Percentiles rank a stretch among this genome's conserved stretches.
Evolutionary conservation across 2,888 invertebrate species (phyloP).

Genomic region (Ptilodon capucinus): DNA sequence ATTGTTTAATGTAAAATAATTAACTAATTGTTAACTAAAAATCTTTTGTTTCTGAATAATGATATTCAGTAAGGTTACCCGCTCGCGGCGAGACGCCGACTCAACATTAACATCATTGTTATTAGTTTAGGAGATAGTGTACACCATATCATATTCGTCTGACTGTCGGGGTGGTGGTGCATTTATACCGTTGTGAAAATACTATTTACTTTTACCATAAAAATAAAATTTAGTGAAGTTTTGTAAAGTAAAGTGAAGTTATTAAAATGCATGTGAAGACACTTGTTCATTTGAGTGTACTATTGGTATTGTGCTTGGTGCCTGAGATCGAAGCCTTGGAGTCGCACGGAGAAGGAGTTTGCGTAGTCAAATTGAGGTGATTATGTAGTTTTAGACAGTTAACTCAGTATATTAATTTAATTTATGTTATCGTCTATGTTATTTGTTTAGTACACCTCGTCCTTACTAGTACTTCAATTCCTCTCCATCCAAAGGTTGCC

Average conservation of each 20-base stretch:
- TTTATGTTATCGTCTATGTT: too few species aligned
- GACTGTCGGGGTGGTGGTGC: slow-evolving; percentile 35
- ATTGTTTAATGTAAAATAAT: background rate
- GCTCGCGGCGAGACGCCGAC: slow-evolving; percentile 18
- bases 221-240: background rate
- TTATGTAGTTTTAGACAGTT: background rate
- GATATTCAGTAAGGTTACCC: too few species aligned
- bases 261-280: slow-evolving; percentile 31
- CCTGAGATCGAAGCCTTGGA: slow-evolving; percentile 31
- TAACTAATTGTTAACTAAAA: background rate
- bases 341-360: slow-evolving; percentile 44
- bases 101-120: slow-evolving; percentile 32
- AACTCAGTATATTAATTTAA: too few species aligned
- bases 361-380: slow-evolving; percentile 46
- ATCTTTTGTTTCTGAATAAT: background rate
- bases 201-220: background rate
- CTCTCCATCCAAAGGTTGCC: too few species aligned
- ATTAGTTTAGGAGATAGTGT: slow-evolving; percentile 42
- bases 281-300: slow-evolving; percentile 22
- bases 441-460: too few species aligned
- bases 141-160: slow-evolving; percentile 35
- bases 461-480: too few species aligned
- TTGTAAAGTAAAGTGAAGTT: background rate
- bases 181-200: slow-evolving; percentile 12
- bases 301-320: slow-evolving; percentile 20